These are phyloP conservation scores for Autographa gamma DNA, from an alignment of 2,888 invertebrate genomes.

Conservation along the genomic window DNA sequence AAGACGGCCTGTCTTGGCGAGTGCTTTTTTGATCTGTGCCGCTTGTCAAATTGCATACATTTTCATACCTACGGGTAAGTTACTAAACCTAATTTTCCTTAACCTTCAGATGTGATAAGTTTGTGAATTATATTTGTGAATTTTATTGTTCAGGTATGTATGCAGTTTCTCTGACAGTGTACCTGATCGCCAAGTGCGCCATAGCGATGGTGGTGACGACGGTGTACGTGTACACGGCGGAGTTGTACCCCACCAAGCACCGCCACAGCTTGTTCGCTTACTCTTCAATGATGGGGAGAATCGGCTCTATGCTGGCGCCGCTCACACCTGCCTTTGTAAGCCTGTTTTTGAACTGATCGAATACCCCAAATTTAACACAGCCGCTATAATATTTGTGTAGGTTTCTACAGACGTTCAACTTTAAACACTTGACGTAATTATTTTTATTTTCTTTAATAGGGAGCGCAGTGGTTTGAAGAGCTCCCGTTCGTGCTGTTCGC, in stretches of 20 bases:
- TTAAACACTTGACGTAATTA: too few species aligned
- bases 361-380: neutral
- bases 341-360: neutral
- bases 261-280: conserved; percentile 89
- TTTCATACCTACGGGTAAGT: conserved; percentile 85
- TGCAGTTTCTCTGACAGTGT: conserved; percentile 79
- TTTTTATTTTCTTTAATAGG: conserved; percentile 59
- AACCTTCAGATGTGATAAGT: neutral
- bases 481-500: conserved; percentile 89
- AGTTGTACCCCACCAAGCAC: conserved; percentile 90
- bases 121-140: neutral
- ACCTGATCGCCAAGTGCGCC: conserved; percentile 88
- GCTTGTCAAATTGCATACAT: conserved; percentile 88
- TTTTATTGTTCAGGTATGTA: conserved; percentile 48
- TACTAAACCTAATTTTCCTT: neutral
- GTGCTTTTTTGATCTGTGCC: conserved; percentile 89
- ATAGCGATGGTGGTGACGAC: conserved; percentile 89
- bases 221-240: conserved; percentile 89
- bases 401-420: too few species aligned
- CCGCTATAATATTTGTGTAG: too few species aligned
- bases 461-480: conserved; percentile 71
- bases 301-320: conserved; percentile 90
- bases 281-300: conserved; percentile 90
- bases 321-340: conserved; percentile 90
- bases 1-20: conserved; percentile 88